Conservation (phyloP, 2,797 vertebrate species). For the Centroberyx gerrardi region DNA sequence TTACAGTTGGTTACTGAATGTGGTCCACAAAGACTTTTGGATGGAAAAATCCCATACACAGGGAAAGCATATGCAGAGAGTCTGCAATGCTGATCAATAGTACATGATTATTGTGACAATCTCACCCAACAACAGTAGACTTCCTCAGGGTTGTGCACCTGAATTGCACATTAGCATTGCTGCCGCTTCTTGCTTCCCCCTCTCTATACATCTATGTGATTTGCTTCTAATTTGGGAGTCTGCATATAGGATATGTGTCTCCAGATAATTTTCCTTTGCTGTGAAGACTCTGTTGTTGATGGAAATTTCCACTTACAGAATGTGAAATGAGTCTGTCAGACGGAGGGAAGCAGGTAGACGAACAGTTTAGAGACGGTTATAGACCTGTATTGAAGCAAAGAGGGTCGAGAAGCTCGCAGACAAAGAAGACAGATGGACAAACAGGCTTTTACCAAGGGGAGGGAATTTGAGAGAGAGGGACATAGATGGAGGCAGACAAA, state of each 20-base stretch:
- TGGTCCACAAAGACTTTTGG: neutral
- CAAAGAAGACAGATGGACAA: conserved; percentile 44
- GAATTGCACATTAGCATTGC: neutral
- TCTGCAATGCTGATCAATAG: neutral
- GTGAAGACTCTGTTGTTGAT: neutral
- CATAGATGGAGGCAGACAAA: neutral
- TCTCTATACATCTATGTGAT: neutral
- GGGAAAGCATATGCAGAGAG: neutral
- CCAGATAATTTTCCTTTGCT: conserved; percentile 8
- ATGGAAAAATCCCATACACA: neutral
- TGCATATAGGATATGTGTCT: neutral
- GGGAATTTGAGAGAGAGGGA: conserved; percentile 25
- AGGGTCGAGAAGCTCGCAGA: conserved; percentile 21
- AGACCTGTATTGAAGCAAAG: neutral
- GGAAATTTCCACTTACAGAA: neutral
- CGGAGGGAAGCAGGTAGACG: neutral
- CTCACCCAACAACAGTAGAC: too few relatives aligned
- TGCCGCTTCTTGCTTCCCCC: neutral
- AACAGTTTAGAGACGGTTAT: neutral
- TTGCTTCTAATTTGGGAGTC: neutral
- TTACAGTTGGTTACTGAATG: neutral
- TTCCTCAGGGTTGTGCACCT: too few relatives aligned
- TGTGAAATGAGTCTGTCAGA: neutral
- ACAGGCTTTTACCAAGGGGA: conserved; percentile 8
- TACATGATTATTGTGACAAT: neutral